phyloP scores from a whole-genome alignment of 2,797 vertebrate species.

The Pantherophis vulpinus region DNA sequence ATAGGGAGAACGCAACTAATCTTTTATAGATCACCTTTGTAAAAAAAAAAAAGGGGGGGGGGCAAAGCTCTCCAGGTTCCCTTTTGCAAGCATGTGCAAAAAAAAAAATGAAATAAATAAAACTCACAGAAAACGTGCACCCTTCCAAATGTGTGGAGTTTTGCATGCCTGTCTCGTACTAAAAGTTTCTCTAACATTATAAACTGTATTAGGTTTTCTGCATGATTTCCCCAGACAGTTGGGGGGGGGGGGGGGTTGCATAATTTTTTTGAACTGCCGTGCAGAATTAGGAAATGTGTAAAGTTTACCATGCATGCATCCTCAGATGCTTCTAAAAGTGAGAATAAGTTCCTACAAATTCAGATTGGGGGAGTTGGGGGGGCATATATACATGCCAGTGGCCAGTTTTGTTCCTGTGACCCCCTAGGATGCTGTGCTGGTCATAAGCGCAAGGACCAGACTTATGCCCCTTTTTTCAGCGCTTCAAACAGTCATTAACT shows the following conservation, averaged over 20 bases:
- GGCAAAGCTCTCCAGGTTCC: not conserved
- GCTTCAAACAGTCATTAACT: not conserved
- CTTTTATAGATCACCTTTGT: not conserved
- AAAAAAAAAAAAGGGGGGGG: not conserved
- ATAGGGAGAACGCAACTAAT: not conserved
- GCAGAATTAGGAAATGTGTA: not conserved
- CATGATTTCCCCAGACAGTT: not conserved
- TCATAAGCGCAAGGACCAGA: not conserved
- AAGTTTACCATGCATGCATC: not conserved
- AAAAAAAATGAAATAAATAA: not conserved
- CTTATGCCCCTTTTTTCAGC: not conserved
- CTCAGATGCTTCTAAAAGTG: not conserved
- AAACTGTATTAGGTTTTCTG: not conserved
- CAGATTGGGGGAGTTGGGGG: not conserved
- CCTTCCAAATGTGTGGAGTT: not conserved
- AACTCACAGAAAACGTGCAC: not conserved
- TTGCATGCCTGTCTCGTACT: not conserved
- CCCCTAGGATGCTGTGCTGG: not conserved
- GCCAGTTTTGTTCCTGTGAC: not conserved
- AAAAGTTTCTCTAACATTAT: not conserved
- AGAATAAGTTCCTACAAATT: not conserved
- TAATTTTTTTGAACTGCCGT: not conserved
- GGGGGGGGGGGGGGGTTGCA: not conserved
- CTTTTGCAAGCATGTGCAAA: not conserved
- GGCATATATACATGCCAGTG: not conserved